A percentile compares a stretch with the other conserved stretches of the same genome.
Conservation (phyloP, 1,140 invertebrate species). For the Rhagoletis zephyria region DNA sequence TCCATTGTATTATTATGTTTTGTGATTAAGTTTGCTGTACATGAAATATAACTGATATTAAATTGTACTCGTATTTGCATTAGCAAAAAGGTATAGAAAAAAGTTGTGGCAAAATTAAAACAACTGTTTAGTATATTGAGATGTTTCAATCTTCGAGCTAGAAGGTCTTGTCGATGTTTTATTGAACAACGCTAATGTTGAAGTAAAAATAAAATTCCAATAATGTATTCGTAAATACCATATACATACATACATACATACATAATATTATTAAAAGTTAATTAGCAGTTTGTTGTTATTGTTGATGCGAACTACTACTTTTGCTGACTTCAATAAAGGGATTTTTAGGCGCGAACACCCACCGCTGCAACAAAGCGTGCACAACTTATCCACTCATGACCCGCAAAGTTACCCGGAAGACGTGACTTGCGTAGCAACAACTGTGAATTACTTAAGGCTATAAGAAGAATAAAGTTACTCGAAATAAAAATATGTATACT, state of each 20-base stretch:
- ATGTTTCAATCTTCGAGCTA: neutral
- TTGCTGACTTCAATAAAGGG: slow-evolving; percentile 8
- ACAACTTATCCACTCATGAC: neutral
- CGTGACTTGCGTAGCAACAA: neutral
- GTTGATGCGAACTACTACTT: neutral
- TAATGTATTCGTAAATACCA: neutral
- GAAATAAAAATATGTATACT: neutral
- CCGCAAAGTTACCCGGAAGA: neutral
- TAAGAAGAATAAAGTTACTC: neutral
- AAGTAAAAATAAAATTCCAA: neutral
- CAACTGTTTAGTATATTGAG: neutral
- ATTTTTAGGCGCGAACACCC: slow-evolving; percentile 1
- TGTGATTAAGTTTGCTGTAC: neutral
- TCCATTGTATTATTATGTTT: slow-evolving; percentile 11
- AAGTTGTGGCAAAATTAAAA: neutral
- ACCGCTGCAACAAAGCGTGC: slow-evolving; percentile 3
- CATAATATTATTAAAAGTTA: neutral
- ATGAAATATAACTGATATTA: neutral
- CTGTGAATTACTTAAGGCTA: neutral
- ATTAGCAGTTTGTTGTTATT: slow-evolving; percentile 28
- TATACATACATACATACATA: neutral
- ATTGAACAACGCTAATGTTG: neutral
- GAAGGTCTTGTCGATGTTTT: neutral
- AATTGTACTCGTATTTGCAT: slow-evolving; percentile 12
- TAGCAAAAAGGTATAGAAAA: neutral